Evolutionary conservation across 2,797 vertebrate species (phyloP).

Genomic region (Phrynocephalus vlangalii): DNA sequence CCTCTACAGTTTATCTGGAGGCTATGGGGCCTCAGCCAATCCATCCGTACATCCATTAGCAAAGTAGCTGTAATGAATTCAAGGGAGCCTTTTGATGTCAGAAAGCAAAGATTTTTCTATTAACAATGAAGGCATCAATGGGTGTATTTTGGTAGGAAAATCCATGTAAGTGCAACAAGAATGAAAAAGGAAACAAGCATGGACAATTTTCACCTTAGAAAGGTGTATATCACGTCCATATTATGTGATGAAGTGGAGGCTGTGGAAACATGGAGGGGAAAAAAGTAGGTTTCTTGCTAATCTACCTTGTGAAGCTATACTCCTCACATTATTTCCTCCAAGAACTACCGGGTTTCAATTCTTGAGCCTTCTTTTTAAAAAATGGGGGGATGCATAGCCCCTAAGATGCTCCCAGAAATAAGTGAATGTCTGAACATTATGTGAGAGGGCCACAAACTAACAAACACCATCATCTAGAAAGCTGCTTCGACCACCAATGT

Average conservation of each 20-base stretch:
- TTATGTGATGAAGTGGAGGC: constrained; percentile 63
- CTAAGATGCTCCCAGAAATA: constrained; percentile 59
- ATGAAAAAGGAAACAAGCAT: constrained; percentile 63
- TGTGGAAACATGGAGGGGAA: constrained; percentile 51
- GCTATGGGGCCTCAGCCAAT: constrained; percentile 65
- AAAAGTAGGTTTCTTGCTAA: constrained; percentile 68
- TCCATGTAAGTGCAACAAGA: constrained; percentile 42
- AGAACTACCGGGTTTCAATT: constrained; percentile 51
- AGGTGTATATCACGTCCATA: constrained; percentile 68
- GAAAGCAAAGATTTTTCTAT: constrained; percentile 70
- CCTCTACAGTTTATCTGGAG: constrained; percentile 61
- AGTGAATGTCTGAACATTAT: constrained; percentile 63
- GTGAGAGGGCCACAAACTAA: constrained; percentile 68
- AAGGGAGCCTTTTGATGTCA: constrained; percentile 66
- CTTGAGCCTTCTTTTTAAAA: constrained; percentile 47
- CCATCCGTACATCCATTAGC: constrained; percentile 57
- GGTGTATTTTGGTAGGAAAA: constrained; percentile 49
- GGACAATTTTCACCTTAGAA: constrained; percentile 73
- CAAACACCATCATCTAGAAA: constrained; percentile 78
- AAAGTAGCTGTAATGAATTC: constrained; percentile 54
- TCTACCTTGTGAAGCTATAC: constrained; percentile 62
- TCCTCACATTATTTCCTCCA: constrained; percentile 66
- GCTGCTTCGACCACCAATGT: constrained; percentile 76
- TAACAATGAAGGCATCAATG: constrained; percentile 53
- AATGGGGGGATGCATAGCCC: constrained; percentile 57